phyloP scores from a whole-genome alignment of 2,113 vertebrate species.

The Macroglossus sobrinus region DNA sequence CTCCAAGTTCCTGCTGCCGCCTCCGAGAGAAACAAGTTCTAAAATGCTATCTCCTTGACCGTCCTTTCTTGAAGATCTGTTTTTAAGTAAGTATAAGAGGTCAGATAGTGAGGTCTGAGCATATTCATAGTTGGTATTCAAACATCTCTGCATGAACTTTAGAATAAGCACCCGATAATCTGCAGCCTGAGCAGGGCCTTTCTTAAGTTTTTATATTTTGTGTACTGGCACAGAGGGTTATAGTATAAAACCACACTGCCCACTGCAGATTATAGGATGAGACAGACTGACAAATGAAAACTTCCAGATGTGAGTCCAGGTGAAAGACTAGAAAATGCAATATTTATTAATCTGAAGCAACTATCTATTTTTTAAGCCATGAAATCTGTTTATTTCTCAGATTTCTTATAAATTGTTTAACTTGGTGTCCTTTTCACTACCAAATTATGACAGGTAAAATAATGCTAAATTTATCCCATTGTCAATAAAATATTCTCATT shows the following conservation, averaged over 20 bases:
- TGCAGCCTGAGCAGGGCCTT: neutral
- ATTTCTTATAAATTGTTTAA: neutral
- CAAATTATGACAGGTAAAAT: neutral
- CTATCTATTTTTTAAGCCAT: neutral
- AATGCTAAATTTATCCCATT: neutral
- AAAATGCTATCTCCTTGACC: neutral
- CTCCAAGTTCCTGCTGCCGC: neutral
- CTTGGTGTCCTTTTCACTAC: neutral
- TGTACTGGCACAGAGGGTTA: neutral
- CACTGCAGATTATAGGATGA: neutral
- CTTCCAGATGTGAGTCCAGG: neutral
- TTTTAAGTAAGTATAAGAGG: neutral
- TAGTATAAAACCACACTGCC: neutral
- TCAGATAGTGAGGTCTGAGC: neutral
- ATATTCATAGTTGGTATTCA: neutral
- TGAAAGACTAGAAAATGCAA: neutral
- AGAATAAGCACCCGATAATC: fast-evolving
- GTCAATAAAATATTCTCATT: neutral
- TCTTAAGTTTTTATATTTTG: neutral
- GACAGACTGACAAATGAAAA: neutral
- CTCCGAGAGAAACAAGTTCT: neutral
- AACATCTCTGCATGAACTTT: neutral
- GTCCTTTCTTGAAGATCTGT: neutral
- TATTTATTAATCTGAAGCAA: neutral
- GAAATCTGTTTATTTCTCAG: neutral